Conservation (phyloP, 2,797 vertebrate species). For the Protosalanx chinensis region DNA sequence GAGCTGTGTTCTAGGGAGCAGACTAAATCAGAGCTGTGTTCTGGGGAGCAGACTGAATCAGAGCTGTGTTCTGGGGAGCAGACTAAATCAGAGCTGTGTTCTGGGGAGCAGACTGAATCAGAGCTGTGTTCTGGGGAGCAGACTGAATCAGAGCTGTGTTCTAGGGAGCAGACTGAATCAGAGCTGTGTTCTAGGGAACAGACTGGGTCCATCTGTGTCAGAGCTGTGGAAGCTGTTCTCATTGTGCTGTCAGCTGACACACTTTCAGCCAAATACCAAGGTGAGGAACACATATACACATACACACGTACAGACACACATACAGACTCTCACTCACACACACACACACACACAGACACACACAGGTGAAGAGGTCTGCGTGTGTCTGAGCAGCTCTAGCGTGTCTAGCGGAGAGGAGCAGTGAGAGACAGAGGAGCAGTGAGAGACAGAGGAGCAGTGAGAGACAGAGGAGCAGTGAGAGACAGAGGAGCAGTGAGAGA, state of each 20-base stretch:
- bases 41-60: no score
- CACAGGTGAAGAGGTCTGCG: background rate
- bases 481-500: no score
- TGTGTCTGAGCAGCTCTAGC: conserved; percentile 69
- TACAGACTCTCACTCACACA: background rate
- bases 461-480: no score
- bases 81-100: no score
- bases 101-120: no score
- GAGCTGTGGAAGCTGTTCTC: conserved; percentile 68
- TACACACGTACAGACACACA: background rate
- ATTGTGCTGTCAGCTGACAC: conserved; percentile 77
- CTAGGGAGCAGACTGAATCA: no score
- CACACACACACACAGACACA: background rate
- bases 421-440: no score
- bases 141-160: no score
- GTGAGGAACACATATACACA: conserved; percentile 51
- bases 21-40: no score
- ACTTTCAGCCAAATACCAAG: conserved; percentile 76
- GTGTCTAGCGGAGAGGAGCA: conserved; percentile 57
- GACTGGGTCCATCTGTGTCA: conserved; percentile 58
- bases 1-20: no score
- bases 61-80: no score
- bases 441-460: background rate
- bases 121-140: no score
- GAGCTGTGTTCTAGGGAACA: conserved; percentile 48